Base-by-base conservation (phyloP, 2,113 vertebrate genomes). In the Cyrtonyx montezumae region DNA sequence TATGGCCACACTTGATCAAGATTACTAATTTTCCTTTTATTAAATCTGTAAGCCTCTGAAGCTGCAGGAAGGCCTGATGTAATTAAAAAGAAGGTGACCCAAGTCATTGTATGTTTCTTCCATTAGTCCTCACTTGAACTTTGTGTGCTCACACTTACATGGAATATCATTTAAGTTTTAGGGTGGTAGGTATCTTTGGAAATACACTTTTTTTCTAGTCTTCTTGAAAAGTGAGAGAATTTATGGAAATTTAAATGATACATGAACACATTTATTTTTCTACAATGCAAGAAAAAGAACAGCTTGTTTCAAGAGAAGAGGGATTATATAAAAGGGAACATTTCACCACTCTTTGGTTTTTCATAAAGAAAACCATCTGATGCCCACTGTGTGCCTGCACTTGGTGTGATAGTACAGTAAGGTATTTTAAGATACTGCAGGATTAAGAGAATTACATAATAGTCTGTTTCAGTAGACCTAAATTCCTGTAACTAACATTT, bases 341-440 rank as follows among this genome's bases (percentile, higher is more conserved):
- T 45, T 92, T 66, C 90, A 56, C 15, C 11, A 12, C 77, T 79
- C 14, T 19, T 65, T 66, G 11, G 20, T 46, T 77, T 34, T 51
- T 36, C 22, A 51, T 42, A 91, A 36, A 37, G 66, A 67, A 76
- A 73, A 84, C 14, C 28, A 56, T 92, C 75, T 66, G 55, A 61
- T 93, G 36, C 30, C 25, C 26, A 20, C 17, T 66, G 53, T 73
- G 59, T 90, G 58, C 45, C 45, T 7, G 17, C 26, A 49, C 37
- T 83, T 77, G 42, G 28, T 82, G 84, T 87, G 63, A 51, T 13
- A 48, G 8, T 91, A 67, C 59, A 69, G 68, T 17, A 58, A 63
- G 80, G 45, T 96, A 87, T 84, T 96, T 90, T 91, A 81, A 81
- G 77, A 40, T 37, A 51, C 18, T 49, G n/a, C 23, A 63, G 43